These are phyloP conservation scores for Macrotus californicus DNA, from an alignment of 2,113 vertebrate species.

Conservation along the genomic window DNA sequence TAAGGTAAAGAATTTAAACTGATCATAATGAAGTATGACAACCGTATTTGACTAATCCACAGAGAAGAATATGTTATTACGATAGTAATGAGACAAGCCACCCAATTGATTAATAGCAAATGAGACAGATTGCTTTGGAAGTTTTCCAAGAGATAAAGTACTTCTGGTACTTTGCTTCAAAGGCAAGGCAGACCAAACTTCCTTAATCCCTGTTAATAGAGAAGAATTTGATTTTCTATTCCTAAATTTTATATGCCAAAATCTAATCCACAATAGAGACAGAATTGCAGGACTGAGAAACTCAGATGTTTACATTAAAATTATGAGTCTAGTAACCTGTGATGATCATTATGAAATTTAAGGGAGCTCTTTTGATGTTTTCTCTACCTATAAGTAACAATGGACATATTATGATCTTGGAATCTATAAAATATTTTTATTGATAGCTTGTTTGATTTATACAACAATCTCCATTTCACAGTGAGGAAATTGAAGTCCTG, in stretches of 20 bases:
- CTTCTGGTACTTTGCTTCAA: neutral
- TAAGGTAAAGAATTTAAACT: constrained; percentile 40
- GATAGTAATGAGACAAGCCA: constrained; percentile 37
- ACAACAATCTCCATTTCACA: neutral
- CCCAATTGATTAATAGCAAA: constrained; percentile 45
- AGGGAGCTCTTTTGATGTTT: neutral
- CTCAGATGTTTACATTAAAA: neutral
- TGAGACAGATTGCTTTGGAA: constrained; percentile 38
- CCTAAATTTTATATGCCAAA: neutral
- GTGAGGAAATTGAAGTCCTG: neutral
- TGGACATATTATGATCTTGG: neutral
- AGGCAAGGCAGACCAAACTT: neutral
- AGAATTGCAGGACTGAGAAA: neutral
- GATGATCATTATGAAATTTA: neutral
- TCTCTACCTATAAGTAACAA: neutral
- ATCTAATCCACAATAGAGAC: neutral
- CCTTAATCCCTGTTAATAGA: neutral
- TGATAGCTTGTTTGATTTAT: neutral
- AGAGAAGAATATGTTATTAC: constrained; percentile 35
- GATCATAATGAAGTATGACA: constrained; percentile 60
- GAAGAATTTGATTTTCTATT: neutral
- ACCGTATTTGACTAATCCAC: constrained; percentile 27
- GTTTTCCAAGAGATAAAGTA: neutral
- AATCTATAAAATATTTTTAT: neutral
- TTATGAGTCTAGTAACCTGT: neutral